Conservation (phyloP, 2,888 invertebrate genomes). For the Chorisops tibialis region DNA sequence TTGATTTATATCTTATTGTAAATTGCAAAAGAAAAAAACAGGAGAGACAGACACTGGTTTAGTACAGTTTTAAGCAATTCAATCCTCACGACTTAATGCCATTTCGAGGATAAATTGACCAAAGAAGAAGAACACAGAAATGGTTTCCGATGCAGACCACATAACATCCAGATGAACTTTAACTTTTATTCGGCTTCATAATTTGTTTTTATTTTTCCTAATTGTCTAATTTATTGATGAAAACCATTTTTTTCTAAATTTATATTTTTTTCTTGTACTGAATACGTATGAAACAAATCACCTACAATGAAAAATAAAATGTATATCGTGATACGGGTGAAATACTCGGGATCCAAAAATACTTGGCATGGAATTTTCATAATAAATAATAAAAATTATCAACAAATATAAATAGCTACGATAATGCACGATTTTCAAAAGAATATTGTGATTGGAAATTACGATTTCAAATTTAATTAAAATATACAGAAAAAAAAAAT, state of each 20-base stretch:
- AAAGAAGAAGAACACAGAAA: no score
- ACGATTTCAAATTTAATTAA: no score
- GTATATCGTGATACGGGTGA: conserved; percentile 20
- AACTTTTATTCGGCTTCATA: neutral
- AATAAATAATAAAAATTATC: neutral
- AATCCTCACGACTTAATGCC: no score
- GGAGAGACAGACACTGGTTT: conserved; percentile 24
- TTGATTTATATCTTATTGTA: no score
- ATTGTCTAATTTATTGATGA: neutral
- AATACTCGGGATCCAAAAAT: conserved; percentile 32
- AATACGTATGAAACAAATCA: neutral
- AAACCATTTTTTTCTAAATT: neutral
- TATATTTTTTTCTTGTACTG: neutral
- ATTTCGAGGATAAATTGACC: no score
- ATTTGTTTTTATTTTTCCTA: neutral
- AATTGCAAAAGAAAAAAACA: no score
- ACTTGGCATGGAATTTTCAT: conserved; percentile 18
- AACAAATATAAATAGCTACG: neutral
- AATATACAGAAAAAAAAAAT: neutral
- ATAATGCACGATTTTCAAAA: neutral
- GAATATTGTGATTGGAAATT: neutral
- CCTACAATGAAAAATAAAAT: neutral
- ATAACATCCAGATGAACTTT: conserved; percentile 47
- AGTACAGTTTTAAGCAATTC: conserved; percentile 9
- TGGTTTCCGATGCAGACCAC: conserved; percentile 43